Conservation (phyloP, 2,113 vertebrate genomes). For the Pristiophorus japonicus region DNA sequence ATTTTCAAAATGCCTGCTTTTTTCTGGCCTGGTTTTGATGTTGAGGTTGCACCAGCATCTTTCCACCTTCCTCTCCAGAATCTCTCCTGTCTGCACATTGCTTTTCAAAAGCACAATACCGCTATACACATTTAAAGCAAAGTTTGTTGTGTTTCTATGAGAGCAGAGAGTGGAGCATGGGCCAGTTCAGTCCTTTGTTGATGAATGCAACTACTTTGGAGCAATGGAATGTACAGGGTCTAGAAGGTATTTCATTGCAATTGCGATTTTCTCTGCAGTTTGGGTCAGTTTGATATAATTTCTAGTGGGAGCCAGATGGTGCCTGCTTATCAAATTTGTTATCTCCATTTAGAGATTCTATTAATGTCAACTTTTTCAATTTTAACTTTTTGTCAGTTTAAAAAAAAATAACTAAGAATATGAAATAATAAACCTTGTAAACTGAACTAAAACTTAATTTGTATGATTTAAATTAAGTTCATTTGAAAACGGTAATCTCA, state of each 20-base stretch:
- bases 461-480: too few relatives aligned
- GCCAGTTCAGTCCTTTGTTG: background rate
- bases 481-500: too few relatives aligned
- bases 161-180: background rate
- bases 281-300: background rate
- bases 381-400: too few relatives aligned
- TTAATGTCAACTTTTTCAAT: background rate
- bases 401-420: too few relatives aligned
- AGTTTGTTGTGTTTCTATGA: background rate
- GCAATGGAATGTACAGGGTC: background rate
- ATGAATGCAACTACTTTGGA: background rate
- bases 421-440: too few relatives aligned
- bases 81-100: background rate
- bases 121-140: background rate
- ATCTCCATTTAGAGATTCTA: background rate
- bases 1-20: too few relatives aligned
- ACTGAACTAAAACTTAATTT: too few relatives aligned
- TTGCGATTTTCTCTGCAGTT: background rate
- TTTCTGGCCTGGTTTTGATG: background rate
- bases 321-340: background rate
- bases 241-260: background rate
- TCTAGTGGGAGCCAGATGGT: background rate
- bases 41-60: background rate
- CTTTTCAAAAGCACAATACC: background rate
- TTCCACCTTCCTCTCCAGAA: background rate